A percentile compares a stretch with the other conserved stretches of the same genome.
Conservation (phyloP, 2,113 vertebrate genomes). For the Carassius carassius region DNA sequence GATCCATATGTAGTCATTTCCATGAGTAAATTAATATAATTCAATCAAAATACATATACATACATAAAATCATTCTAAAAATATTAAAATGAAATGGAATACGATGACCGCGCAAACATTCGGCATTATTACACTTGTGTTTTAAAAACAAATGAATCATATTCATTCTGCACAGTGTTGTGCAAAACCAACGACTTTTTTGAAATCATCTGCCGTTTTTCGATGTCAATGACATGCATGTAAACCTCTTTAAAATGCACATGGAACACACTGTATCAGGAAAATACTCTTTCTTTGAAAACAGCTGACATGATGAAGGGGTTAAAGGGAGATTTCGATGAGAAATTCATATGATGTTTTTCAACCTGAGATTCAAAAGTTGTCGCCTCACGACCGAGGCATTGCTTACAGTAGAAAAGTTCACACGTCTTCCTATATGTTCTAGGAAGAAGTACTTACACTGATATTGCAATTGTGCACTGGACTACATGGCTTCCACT, state of each 20-base stretch:
- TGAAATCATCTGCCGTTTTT: constrained; percentile 65
- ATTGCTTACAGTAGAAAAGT: constrained; percentile 49
- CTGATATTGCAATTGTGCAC: constrained; percentile 49
- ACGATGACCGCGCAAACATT: background rate
- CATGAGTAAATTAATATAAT: constrained; percentile 39
- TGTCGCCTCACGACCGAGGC: constrained; percentile 48
- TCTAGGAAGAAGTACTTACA: constrained; percentile 38
- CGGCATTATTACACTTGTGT: constrained; percentile 16
- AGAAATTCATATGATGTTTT: constrained; percentile 62
- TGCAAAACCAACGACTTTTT: constrained; percentile 28
- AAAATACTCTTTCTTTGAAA: constrained; percentile 72
- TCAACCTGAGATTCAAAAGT: constrained; percentile 77
- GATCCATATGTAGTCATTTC: constrained; percentile 1
- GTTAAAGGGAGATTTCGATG: constrained; percentile 67
- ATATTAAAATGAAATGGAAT: constrained; percentile 33
- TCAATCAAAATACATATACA: constrained; percentile 38
- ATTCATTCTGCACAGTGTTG: background rate
- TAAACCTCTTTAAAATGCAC: constrained; percentile 64
- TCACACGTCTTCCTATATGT: constrained; percentile 24
- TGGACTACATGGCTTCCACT: constrained; percentile 51
- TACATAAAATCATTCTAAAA: constrained; percentile 37
- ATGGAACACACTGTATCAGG: constrained; percentile 65
- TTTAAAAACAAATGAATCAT: constrained; percentile 31
- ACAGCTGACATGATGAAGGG: constrained; percentile 61
- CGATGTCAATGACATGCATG: constrained; percentile 71